Evolutionary conservation across 2,888 invertebrate genomes (phyloP).

Genomic region (Germaria angustata): DNA sequence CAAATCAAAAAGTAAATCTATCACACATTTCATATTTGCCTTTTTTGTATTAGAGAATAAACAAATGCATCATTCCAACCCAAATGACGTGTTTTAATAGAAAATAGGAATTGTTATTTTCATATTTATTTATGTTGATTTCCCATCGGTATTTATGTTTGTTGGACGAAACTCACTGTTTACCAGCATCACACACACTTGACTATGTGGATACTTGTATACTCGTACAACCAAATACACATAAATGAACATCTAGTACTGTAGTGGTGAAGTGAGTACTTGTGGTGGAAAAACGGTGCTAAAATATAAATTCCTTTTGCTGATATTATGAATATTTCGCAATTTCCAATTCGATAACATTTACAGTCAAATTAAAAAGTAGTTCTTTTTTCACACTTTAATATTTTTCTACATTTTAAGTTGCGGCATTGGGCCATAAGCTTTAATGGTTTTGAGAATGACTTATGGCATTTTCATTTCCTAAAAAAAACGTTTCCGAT

Average conservation of each 20-base stretch:
- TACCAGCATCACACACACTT: constrained; percentile 11
- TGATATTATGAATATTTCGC: background rate
- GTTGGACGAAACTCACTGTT: constrained; percentile 39
- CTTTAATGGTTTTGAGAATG: no score
- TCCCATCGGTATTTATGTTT: constrained; percentile 61
- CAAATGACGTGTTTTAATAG: constrained; percentile 51
- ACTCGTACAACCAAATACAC: constrained; percentile 25
- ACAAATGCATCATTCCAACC: constrained; percentile 31
- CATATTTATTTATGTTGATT: constrained; percentile 66
- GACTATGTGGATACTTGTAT: constrained; percentile 8
- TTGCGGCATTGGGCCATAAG: no score
- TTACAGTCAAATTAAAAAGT: background rate
- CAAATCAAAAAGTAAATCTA: background rate
- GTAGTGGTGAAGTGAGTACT: constrained; percentile 5
- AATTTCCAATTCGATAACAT: background rate
- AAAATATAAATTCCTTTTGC: background rate
- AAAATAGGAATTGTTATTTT: constrained; percentile 56
- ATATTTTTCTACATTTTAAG: no score
- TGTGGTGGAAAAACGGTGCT: background rate
- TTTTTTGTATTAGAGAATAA: background rate
- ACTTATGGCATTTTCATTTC: no score
- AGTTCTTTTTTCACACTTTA: no score
- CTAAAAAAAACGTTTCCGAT: no score
- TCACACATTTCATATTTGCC: background rate
- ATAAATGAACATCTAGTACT: constrained; percentile 33